Evolutionary conservation across 2,888 invertebrate species (phyloP).

Genomic region (Criorhina ranunculi): DNA sequence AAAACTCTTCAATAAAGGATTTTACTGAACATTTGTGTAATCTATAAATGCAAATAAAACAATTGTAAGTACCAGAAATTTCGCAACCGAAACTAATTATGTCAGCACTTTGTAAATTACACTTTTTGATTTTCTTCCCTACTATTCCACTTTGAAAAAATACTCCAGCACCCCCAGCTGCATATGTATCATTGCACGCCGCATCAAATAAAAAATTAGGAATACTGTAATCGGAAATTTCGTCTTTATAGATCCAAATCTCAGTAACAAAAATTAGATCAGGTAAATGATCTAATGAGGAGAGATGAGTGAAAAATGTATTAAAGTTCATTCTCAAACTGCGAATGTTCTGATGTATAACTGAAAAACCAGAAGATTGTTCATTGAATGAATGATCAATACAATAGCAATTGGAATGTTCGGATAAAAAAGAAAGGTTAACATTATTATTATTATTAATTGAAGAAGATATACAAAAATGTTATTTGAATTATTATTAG

Average conservation of each 20-base stretch:
- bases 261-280: constrained; percentile 19
- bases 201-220: constrained; percentile 1
- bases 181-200: no score
- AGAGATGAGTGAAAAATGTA: constrained; percentile 11
- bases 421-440: not conserved
- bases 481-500: not conserved
- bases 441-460: not conserved
- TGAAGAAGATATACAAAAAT: not conserved
- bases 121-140: constrained; percentile 1
- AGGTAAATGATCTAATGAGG: constrained; percentile 9
- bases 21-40: constrained; percentile 14
- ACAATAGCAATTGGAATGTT: constrained; percentile 23
- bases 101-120: constrained; percentile 6
- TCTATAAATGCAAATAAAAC: constrained; percentile 8
- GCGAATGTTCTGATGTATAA: constrained; percentile 19
- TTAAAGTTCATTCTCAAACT: constrained; percentile 19
- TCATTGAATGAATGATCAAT: constrained; percentile 30
- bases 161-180: not conserved
- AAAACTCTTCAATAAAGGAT: constrained; percentile 21
- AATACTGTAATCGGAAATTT: constrained; percentile 2
- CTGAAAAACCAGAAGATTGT: constrained; percentile 37
- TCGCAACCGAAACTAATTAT: constrained; percentile 21
- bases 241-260: constrained; percentile 20
- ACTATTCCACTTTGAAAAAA: not conserved
- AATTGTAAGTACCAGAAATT: constrained; percentile 14